These are phyloP conservation scores for Tetragnatha versicolor DNA, from an alignment of 1,140 invertebrate genomes.

Conservation along the genomic window DNA sequence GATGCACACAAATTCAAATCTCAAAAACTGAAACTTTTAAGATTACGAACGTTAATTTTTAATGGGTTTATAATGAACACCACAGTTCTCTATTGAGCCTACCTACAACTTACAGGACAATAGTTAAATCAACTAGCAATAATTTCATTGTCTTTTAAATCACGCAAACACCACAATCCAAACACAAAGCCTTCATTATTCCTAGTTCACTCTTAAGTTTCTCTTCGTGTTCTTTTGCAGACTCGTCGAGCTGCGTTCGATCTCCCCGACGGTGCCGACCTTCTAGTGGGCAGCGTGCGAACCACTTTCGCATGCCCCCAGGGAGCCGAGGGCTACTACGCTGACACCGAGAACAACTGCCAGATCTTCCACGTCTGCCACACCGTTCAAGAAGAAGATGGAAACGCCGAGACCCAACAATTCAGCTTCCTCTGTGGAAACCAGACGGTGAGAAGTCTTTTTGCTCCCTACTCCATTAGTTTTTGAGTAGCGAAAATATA, in stretches of 20 bases:
- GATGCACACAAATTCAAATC: too few relatives aligned
- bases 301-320: slow-evolving; percentile 57
- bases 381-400: slow-evolving; percentile 63
- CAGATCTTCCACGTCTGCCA: slow-evolving; percentile 63
- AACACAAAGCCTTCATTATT: too few relatives aligned
- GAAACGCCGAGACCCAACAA: slow-evolving; percentile 32
- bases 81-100: too few relatives aligned
- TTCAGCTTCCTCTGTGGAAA: slow-evolving; percentile 75
- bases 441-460: slow-evolving; percentile 69
- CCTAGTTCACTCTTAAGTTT: too few relatives aligned
- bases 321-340: slow-evolving; percentile 58
- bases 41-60: too few relatives aligned
- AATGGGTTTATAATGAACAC: too few relatives aligned
- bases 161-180: too few relatives aligned
- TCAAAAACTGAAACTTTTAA: too few relatives aligned
- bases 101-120: too few relatives aligned
- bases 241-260: slow-evolving; percentile 46
- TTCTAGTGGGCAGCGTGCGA: slow-evolving; percentile 56
- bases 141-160: too few relatives aligned
- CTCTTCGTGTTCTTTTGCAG: neutral
- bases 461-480: neutral
- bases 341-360: slow-evolving; percentile 59
- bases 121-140: too few relatives aligned
- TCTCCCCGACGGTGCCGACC: slow-evolving; percentile 58
- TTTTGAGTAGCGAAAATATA: too few relatives aligned